Percentiles rank a stretch among this genome's conserved stretches.
These are phyloP conservation scores for Chlorocebus sabaeus DNA, from an alignment of 2,113 vertebrate genomes.

Conservation along the genomic window DNA sequence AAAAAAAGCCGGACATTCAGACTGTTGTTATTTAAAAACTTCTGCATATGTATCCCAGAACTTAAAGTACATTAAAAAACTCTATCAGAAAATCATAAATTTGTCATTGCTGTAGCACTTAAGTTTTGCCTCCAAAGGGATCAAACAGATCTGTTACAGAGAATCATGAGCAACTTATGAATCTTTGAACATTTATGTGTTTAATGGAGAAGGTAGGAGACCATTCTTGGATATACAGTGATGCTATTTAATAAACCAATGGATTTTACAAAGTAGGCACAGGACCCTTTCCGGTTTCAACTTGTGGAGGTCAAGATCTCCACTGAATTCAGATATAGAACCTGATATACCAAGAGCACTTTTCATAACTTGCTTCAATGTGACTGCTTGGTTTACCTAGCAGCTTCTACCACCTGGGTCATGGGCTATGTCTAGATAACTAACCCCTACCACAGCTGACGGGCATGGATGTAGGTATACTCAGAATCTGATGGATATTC, in stretches of 20 bases:
- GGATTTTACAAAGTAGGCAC: constrained; percentile 29
- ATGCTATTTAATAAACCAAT: constrained; percentile 51
- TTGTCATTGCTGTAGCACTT: constrained; percentile 54
- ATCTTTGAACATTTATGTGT: constrained; percentile 31
- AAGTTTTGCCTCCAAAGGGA: constrained; percentile 42
- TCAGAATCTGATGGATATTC: not conserved
- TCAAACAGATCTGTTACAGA: constrained; percentile 66
- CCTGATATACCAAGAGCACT: not conserved
- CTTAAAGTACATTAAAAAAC: too few relatives aligned
- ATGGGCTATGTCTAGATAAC: not conserved
- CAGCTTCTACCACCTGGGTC: not conserved
- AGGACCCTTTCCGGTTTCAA: constrained; percentile 40
- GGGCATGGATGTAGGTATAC: not conserved
- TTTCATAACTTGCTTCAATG: not conserved
- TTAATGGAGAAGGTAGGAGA: constrained; percentile 51
- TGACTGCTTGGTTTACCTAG: not conserved
- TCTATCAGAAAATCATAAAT: constrained; percentile 62
- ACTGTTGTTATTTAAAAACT: constrained; percentile 36
- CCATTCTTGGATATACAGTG: not conserved
- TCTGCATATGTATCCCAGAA: not conserved
- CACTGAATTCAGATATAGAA: not conserved
- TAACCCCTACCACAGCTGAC: not conserved
- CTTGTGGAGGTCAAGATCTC: not conserved
- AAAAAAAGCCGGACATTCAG: not conserved
- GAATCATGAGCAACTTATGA: constrained; percentile 15